Conservation (phyloP, 2,113 vertebrate species). For the Rhinichthys klamathensis region DNA sequence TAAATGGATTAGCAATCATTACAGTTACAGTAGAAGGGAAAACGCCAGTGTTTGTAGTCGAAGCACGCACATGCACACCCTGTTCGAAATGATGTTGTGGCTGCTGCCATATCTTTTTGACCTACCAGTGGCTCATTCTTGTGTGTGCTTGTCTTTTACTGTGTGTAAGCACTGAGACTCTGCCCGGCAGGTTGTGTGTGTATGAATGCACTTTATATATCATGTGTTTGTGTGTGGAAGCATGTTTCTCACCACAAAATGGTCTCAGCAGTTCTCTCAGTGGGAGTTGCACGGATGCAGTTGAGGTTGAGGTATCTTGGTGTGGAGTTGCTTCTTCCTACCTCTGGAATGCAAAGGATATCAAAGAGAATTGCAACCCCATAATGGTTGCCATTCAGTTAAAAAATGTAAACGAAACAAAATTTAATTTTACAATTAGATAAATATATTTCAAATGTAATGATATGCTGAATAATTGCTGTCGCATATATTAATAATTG, state of each 20-base stretch:
- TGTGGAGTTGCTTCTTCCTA: neutral
- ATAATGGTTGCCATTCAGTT: no score
- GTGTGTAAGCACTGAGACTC: neutral
- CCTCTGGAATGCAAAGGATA: neutral
- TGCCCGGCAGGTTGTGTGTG: neutral
- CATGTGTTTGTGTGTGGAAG: constrained; percentile 56
- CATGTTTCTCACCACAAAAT: constrained; percentile 6
- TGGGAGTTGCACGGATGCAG: constrained; percentile 45
- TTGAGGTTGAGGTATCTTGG: neutral
- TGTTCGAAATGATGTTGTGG: constrained; percentile 17
- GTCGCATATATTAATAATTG: no score
- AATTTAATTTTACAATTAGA: no score
- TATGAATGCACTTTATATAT: neutral
- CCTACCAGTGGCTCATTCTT: constrained; percentile 4
- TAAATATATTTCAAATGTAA: no score
- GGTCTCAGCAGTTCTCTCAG: neutral
- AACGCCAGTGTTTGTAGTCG: constrained; percentile 17
- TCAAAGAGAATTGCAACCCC: neutral
- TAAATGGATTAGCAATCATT: constrained; percentile 77
- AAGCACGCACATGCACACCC: neutral
- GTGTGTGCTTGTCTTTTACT: neutral
- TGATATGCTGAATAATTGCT: no score
- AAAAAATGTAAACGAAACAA: no score
- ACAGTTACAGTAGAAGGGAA: constrained; percentile 69
- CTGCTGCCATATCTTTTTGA: neutral